Evolutionary conservation across 2,888 invertebrate species (phyloP).

Genomic region (Blastobasis lacticolella): DNA sequence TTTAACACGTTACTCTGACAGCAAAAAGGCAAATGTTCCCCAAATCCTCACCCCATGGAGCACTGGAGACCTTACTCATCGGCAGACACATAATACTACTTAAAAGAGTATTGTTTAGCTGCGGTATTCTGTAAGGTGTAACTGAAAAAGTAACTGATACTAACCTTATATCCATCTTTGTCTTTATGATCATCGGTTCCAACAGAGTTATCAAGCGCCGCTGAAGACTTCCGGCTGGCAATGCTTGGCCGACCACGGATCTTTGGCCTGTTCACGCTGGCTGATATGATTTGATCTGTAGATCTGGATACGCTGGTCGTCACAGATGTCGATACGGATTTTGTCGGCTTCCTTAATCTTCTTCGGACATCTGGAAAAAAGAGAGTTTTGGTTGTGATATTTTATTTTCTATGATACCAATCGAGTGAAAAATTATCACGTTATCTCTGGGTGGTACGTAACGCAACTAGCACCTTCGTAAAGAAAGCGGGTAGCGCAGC

Average conservation of each 20-base stretch:
- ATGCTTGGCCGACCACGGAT: constrained; percentile 74
- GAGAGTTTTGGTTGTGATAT: background rate
- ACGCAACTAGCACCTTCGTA: too few species aligned
- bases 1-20: too few species aligned
- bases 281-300: constrained; percentile 66
- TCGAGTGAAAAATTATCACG: too few species aligned
- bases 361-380: constrained; percentile 75
- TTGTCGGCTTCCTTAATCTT: constrained; percentile 79
- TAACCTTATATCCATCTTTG: constrained; percentile 81
- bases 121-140: too few species aligned
- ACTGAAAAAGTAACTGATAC: constrained; percentile 1
- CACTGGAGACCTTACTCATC: too few species aligned
- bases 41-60: too few species aligned
- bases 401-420: too few species aligned
- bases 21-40: too few species aligned
- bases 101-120: too few species aligned
- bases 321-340: constrained; percentile 69
- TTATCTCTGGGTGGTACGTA: too few species aligned
- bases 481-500: too few species aligned
- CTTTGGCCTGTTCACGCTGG: constrained; percentile 79
- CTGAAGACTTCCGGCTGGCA: constrained; percentile 72
- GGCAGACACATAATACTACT: too few species aligned
- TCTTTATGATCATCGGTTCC: constrained; percentile 76
- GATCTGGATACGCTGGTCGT: constrained; percentile 78
- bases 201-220: constrained; percentile 70